Conservation (phyloP, 2,888 invertebrate genomes). For the Minunthozetes semirufus region DNA sequence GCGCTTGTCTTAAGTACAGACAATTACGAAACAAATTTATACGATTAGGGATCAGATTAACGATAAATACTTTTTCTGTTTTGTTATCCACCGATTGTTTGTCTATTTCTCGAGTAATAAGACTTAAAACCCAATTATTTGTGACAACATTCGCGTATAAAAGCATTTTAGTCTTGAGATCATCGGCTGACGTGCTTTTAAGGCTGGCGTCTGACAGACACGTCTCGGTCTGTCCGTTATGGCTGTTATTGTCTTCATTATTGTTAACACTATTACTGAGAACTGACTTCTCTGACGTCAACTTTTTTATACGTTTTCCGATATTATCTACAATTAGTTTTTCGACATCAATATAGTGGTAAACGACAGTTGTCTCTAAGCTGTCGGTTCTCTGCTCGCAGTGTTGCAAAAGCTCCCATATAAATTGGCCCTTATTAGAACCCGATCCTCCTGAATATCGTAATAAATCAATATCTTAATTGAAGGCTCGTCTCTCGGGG, state of each 20-base stretch:
- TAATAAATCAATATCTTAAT: not conserved
- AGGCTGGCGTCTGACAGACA: not conserved
- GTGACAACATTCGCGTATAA: slow-evolving; percentile 34
- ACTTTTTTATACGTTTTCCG: slow-evolving; percentile 28
- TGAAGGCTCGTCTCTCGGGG: too few relatives aligned
- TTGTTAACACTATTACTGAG: not conserved
- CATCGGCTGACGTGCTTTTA: slow-evolving; percentile 3
- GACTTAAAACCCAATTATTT: slow-evolving; percentile 29
- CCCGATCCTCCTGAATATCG: slow-evolving; percentile 30
- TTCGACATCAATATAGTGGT: slow-evolving; percentile 34
- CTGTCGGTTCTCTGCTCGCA: not conserved
- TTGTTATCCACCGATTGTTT: not conserved
- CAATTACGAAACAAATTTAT: slow-evolving; percentile 35
- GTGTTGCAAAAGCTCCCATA: slow-evolving; percentile 34
- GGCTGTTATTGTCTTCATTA: not conserved
- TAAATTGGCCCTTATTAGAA: slow-evolving; percentile 37
- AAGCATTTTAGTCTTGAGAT: slow-evolving; percentile 26
- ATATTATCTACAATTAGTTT: slow-evolving; percentile 32
- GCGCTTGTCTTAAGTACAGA: slow-evolving; percentile 34
- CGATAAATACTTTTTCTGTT: slow-evolving; percentile 24
- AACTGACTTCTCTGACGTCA: not conserved
- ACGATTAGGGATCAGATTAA: slow-evolving; percentile 35
- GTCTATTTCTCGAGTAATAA: slow-evolving; percentile 32
- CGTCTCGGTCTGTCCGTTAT: not conserved
- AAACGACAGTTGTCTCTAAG: not conserved